Evolutionary conservation across 2,113 vertebrate species (phyloP).

Genomic region (Psophia crepitans): DNA sequence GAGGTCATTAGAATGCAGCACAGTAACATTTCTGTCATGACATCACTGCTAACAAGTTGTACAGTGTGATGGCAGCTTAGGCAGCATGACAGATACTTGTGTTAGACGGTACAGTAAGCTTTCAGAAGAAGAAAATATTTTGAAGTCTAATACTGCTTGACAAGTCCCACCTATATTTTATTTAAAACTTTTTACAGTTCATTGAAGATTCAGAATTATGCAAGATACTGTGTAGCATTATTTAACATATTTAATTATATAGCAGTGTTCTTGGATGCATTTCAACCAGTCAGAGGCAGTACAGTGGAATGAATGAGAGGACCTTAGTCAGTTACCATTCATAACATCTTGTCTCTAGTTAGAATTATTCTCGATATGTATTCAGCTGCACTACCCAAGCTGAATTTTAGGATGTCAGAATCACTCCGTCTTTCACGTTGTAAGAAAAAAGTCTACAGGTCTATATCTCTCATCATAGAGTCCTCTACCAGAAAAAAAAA

Average conservation of each 20-base stretch:
- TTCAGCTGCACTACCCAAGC: neutral
- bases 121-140: conserved; percentile 6
- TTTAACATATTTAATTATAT: conserved; percentile 37
- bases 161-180: conserved; percentile 33
- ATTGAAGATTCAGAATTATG: neutral
- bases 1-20: neutral
- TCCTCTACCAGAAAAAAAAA: neutral
- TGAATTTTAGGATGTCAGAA: neutral
- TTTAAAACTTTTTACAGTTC: conserved; percentile 4
- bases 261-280: neutral
- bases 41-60: neutral
- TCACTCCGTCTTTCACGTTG: neutral
- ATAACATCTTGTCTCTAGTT: neutral
- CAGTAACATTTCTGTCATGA: neutral
- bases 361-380: neutral
- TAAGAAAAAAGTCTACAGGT: neutral
- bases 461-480: neutral
- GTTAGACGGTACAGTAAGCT: neutral
- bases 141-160: conserved; percentile 12
- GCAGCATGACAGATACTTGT: neutral
- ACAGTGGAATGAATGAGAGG: neutral
- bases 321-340: neutral
- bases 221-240: neutral
- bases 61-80: neutral
- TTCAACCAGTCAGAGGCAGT: neutral